phyloP scores from a whole-genome alignment of 2,888 invertebrate genomes.

The Philonicus albiceps region DNA sequence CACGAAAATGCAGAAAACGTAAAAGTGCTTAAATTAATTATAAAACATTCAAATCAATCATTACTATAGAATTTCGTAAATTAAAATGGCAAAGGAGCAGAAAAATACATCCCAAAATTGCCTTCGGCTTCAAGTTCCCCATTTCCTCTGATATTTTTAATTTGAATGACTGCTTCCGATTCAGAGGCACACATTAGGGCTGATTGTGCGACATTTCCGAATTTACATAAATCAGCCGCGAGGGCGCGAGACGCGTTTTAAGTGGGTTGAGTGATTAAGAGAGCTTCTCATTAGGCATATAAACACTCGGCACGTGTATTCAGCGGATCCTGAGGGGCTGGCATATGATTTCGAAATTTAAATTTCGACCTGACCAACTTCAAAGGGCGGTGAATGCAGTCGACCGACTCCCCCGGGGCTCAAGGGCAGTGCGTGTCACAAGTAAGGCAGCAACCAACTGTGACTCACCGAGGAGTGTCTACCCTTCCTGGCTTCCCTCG shows the following conservation, averaged over 20 bases:
- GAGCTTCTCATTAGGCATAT: not conserved
- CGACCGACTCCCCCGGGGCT: not conserved
- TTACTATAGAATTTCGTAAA: not conserved
- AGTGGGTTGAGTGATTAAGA: not conserved
- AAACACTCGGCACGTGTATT: not conserved
- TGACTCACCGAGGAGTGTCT: not conserved
- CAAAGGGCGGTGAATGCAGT: not conserved
- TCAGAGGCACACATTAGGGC: not conserved
- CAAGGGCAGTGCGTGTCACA: not conserved
- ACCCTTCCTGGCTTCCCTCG: not conserved
- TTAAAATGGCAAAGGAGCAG: not conserved
- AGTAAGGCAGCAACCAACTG: not conserved
- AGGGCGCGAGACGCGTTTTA: not conserved
- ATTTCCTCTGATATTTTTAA: not conserved
- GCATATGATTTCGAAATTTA: not conserved
- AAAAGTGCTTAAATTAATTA: not conserved
- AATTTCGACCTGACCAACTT: not conserved
- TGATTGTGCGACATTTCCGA: not conserved
- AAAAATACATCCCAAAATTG: not conserved
- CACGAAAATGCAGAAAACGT: not conserved
- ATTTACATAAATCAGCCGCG: not conserved
- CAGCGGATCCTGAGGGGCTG: not conserved
- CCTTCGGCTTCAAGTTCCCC: not conserved
- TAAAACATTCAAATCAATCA: not conserved
- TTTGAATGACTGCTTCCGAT: not conserved